Percentiles rank a stretch among this genome's conserved stretches.
phyloP scores from a whole-genome alignment of 2,888 invertebrate species.

The Ophion obscuratus region DNA sequence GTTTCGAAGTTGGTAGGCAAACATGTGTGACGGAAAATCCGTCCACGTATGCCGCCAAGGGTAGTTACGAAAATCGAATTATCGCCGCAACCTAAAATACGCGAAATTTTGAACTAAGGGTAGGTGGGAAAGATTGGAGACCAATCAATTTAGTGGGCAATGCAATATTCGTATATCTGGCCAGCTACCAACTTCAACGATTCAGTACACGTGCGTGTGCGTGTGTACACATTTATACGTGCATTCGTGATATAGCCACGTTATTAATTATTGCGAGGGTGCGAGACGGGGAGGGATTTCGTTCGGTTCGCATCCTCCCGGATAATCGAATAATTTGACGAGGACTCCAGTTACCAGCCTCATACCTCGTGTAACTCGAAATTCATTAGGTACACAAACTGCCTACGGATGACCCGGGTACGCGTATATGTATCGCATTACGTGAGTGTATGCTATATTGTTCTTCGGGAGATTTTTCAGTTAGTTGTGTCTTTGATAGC shows the following conservation, averaged over 20 bases:
- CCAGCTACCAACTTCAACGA: not conserved
- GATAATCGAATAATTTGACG: constrained; percentile 73
- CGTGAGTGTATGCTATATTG: constrained; percentile 13
- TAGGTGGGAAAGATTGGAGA: not conserved
- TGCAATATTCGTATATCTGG: no score
- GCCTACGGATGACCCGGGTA: constrained; percentile 3
- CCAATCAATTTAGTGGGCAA: not conserved
- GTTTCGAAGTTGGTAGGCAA: not conserved
- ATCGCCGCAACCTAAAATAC: not conserved
- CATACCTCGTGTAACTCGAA: constrained; percentile 56
- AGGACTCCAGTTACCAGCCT: constrained; percentile 68
- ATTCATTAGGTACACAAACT: constrained; percentile 42
- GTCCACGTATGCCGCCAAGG: not conserved
- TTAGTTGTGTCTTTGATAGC: constrained; percentile 58
- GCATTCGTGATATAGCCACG: constrained; percentile 37
- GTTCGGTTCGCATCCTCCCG: constrained; percentile 49
- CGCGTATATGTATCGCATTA: not conserved
- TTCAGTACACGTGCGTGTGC: not conserved
- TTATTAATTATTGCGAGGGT: constrained; percentile 74
- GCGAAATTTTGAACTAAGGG: not conserved
- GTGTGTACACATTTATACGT: constrained; percentile 19
- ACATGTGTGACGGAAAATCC: not conserved
- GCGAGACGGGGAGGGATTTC: constrained; percentile 63
- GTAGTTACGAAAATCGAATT: not conserved
- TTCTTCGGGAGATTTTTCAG: constrained; percentile 54